phyloP scores from a whole-genome alignment of 2,797 vertebrate species.

The Champsocephalus gunnari region DNA sequence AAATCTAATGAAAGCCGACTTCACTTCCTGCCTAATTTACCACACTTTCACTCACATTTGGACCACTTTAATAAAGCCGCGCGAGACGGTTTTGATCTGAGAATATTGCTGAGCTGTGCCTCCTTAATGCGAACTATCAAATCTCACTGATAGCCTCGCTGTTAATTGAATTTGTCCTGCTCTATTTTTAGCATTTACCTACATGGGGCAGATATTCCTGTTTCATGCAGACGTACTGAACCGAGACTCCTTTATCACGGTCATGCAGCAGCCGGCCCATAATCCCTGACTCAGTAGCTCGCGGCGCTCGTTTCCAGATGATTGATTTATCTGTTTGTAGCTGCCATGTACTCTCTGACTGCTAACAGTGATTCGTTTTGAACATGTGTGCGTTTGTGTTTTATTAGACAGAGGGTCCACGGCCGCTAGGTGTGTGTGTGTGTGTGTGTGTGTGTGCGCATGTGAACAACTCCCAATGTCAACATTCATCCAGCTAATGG shows the following conservation, averaged over 20 bases:
- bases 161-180: conserved; percentile 41
- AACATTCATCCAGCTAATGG: conserved; percentile 68
- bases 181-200: conserved; percentile 28
- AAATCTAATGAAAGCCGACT: conserved; percentile 16
- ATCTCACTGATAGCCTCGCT: conserved; percentile 12
- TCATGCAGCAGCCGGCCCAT: conserved; percentile 20
- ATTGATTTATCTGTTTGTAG: conserved; percentile 65
- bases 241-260: background rate
- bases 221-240: conserved; percentile 27
- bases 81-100: conserved; percentile 39
- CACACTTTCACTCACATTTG: conserved; percentile 6
- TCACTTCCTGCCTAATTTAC: conserved; percentile 14
- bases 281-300: conserved; percentile 63
- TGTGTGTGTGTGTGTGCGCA: conserved; percentile 3
- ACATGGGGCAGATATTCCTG: background rate
- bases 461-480: conserved; percentile 61
- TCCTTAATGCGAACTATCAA: conserved; percentile 31
- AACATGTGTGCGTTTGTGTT: conserved; percentile 13
- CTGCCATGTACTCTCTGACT: conserved; percentile 41
- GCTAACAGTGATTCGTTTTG: conserved; percentile 40
- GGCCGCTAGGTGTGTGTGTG: conserved; percentile 30
- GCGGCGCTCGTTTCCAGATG: conserved; percentile 47
- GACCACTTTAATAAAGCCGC: conserved; percentile 24
- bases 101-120: conserved; percentile 31
- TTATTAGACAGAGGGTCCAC: conserved; percentile 3